Base-by-base conservation (phyloP, 2,888 invertebrate genomes). In the Coenonympha arcania region DNA sequence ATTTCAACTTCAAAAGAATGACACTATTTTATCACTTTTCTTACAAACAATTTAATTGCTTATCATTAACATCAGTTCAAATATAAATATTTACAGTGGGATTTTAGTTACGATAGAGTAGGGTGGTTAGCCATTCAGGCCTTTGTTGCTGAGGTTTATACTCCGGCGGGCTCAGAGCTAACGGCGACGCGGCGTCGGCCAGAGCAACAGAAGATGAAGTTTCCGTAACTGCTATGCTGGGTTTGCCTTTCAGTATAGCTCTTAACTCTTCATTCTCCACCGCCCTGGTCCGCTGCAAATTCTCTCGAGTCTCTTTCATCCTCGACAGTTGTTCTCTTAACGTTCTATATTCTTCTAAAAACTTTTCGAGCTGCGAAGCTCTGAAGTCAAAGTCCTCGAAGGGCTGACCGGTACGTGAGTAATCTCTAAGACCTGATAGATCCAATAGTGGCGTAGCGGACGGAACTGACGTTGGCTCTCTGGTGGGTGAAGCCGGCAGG, bases 221-320 rank as follows among this genome's bases (percentile, higher is more conserved):
- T 63, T 85, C 83, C 36, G 87, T 87, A 26, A 87, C 87, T 18
- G 87, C 84, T 63, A 85, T 75, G 58, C 79, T 83, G 9, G 89
- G 86, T 63, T 89, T 89, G 13, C 88, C 88, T 69, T 90, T 90
- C 15, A 89, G 66, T 59, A 88, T 88, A 2, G 88, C 82, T 61
- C 87, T 82, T 11, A 87, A 64, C 54, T 87, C 88, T 37, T 88
- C 87, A 62, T 87, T 88, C 30, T 88, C 88, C 48, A 68, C 79
- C 20, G 80, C 82, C 55, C 79, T 69, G 43, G 73, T 79, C 53
- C 79, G 71, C 64, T 85, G 84, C 63, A 92, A 86, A 57, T 89
- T 91, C 60, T 93, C 92, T 66, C 93, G 90, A 16, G 92, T 92
- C 66, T 92, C 91, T 65, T 93, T 93, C 93, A 94, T 93, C 70